Conservation (phyloP, 2,113 vertebrate species). For the Corythaeola cristata region DNA sequence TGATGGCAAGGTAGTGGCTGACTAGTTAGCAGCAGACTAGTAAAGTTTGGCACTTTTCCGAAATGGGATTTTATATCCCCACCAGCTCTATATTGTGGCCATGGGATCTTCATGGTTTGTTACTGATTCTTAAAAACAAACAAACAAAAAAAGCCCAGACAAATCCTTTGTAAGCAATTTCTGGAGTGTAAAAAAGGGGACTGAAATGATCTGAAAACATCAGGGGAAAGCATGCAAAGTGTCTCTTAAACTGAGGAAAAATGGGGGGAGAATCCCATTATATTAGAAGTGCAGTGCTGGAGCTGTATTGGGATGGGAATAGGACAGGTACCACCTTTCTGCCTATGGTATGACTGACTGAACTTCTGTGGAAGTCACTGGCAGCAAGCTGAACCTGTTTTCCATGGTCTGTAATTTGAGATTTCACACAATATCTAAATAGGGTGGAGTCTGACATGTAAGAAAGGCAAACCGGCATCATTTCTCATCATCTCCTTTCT, state of each 20-base stretch:
- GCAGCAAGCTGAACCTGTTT: not conserved
- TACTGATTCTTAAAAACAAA: not conserved
- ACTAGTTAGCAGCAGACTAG: too few relatives aligned
- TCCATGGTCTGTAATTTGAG: not conserved
- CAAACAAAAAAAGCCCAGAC: not conserved
- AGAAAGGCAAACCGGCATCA: not conserved
- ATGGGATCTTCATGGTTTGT: not conserved
- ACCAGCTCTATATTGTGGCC: not conserved
- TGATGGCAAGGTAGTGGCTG: not conserved
- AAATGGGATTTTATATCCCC: not conserved
- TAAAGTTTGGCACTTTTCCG: not conserved
- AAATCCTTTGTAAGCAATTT: not conserved
- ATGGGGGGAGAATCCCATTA: too few relatives aligned
- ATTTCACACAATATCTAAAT: not conserved
- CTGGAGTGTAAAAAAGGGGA: not conserved
- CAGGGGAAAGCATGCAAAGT: not conserved
- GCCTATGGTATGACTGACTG: not conserved
- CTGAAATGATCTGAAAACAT: not conserved
- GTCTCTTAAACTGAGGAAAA: not conserved
- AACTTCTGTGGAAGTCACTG: not conserved
- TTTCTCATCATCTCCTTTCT: not conserved
- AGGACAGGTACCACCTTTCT: not conserved
- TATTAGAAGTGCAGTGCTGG: not conserved
- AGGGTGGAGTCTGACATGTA: not conserved
- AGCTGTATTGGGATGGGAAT: not conserved